Percentiles rank a stretch among this genome's conserved stretches.
Evolutionary conservation across 2,888 invertebrate species (phyloP).

Genomic region (Trissolcus brochymenae): DNA sequence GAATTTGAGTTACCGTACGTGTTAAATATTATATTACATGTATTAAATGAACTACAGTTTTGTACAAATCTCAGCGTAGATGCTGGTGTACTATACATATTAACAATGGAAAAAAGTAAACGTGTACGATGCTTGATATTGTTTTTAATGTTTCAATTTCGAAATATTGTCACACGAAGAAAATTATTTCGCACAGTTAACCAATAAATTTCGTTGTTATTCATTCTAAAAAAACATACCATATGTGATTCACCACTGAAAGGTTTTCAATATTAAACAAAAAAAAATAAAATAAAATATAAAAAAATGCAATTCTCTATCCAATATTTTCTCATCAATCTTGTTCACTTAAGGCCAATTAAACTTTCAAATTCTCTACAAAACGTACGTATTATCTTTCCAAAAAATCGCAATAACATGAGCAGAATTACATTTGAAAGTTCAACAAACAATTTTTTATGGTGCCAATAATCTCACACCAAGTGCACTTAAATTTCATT

Average conservation of each 20-base stretch:
- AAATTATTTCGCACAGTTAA: too few relatives aligned
- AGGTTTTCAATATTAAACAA: too few relatives aligned
- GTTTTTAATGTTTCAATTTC: constrained; percentile 10
- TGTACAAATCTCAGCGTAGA: constrained; percentile 48
- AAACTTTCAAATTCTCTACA: constrained; percentile 19
- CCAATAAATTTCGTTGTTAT: constrained; percentile 1
- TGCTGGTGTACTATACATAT: constrained; percentile 36
- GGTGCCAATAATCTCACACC: constrained; percentile 30
- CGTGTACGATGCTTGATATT: constrained; percentile 12
- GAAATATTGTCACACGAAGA: not conserved
- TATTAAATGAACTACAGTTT: constrained; percentile 53
- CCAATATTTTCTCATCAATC: too few relatives aligned
- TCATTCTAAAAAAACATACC: too few relatives aligned
- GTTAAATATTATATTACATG: constrained; percentile 48
- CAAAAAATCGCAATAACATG: constrained; percentile 42
- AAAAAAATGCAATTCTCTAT: too few relatives aligned
- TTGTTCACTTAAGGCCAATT: not conserved
- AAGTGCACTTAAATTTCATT: constrained; percentile 51
- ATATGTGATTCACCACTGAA: too few relatives aligned
- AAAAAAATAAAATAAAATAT: too few relatives aligned
- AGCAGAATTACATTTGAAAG: constrained; percentile 40
- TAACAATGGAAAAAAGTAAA: constrained; percentile 41
- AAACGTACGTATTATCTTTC: constrained; percentile 18
- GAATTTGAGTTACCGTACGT: constrained; percentile 49
- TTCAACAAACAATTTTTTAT: constrained; percentile 44